phyloP scores from a whole-genome alignment of 1,140 invertebrate species.

The Diploscapter pachys region DNA sequence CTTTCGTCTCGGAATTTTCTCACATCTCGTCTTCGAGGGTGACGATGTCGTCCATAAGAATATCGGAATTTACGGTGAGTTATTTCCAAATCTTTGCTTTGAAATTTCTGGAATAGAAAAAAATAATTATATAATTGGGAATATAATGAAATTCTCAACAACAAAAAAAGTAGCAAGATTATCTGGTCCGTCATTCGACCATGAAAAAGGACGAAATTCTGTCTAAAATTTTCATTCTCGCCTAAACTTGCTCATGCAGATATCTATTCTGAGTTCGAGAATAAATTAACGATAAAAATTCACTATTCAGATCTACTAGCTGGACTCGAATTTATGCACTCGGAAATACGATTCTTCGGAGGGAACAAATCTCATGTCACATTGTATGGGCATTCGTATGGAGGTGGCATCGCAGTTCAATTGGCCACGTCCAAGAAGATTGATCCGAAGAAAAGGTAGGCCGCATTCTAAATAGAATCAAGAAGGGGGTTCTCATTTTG shows the following conservation, averaged over 20 bases:
- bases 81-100: not conserved
- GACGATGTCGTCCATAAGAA: slow-evolving; percentile 10
- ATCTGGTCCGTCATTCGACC: not conserved
- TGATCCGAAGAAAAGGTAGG: slow-evolving; percentile 11
- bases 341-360: slow-evolving; percentile 14
- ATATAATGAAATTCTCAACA: not conserved
- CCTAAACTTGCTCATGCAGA: not conserved
- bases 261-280: slow-evolving; percentile 6
- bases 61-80: slow-evolving; percentile 15
- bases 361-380: slow-evolving; percentile 11
- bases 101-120: not conserved
- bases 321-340: slow-evolving; percentile 9
- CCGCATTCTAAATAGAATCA: not conserved
- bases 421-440: slow-evolving; percentile 6
- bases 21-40: slow-evolving; percentile 9
- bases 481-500: too few species aligned
- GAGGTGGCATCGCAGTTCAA: not conserved
- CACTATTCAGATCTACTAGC: slow-evolving; percentile 13
- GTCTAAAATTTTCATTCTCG: slow-evolving; percentile 11
- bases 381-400: slow-evolving; percentile 18
- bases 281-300: not conserved
- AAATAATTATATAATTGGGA: too few species aligned
- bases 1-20: slow-evolving; percentile 25
- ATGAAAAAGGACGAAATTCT: not conserved
- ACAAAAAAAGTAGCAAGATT: not conserved